Conservation (phyloP, 2,113 vertebrate species). For the Chaetodon auriga region DNA sequence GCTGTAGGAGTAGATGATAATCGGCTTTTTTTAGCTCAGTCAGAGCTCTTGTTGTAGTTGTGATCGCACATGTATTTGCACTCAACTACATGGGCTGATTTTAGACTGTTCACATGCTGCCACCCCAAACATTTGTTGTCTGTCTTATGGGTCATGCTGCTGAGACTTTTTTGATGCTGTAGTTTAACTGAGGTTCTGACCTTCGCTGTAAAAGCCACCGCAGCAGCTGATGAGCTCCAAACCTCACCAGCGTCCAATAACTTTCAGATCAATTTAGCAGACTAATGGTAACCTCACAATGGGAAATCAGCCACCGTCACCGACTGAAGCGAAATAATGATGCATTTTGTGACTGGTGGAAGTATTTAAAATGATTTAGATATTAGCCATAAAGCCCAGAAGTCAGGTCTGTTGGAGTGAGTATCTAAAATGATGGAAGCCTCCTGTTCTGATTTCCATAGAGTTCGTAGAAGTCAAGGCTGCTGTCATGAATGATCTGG, state of each 20-base stretch:
- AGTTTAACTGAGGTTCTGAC: background rate
- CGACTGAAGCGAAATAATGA: background rate
- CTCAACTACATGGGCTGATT: slow-evolving; percentile 19
- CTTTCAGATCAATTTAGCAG: slow-evolving; percentile 14
- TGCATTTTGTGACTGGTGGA: background rate
- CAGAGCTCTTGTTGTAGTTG: slow-evolving; percentile 42
- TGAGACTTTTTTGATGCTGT: background rate
- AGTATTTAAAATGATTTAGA: background rate
- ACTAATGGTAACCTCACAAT: background rate
- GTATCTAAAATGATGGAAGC: background rate
- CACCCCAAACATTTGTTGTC: background rate
- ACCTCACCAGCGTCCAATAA: background rate
- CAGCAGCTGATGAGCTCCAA: background rate
- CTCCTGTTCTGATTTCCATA: background rate
- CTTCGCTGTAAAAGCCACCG: background rate
- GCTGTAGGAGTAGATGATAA: slow-evolving; percentile 52
- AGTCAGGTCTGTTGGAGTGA: background rate
- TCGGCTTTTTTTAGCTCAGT: slow-evolving; percentile 10
- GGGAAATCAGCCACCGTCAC: background rate
- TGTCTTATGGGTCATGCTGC: background rate
- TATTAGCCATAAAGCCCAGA: background rate
- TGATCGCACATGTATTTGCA: slow-evolving; percentile 38
- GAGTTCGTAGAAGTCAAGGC: background rate
- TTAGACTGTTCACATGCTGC: slow-evolving; percentile 22
- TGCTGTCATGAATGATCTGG: background rate